Evolutionary conservation across 2,888 invertebrate species (phyloP).

Genomic region (Cephus pygmeus): DNA sequence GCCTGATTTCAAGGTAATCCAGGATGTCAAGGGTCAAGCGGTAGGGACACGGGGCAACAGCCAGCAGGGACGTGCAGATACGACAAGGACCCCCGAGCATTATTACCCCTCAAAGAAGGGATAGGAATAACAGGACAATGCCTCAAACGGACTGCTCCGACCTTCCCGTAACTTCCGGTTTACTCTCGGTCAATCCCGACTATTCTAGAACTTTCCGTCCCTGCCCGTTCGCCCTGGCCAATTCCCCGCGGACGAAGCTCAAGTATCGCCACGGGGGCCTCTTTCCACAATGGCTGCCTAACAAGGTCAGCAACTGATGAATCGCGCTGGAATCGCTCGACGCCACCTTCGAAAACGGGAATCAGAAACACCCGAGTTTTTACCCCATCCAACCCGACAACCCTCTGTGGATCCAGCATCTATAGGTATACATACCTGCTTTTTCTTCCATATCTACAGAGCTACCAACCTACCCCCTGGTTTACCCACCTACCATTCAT

Average conservation of each 20-base stretch:
- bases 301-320: conserved; percentile 59
- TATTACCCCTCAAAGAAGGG: conserved; percentile 51
- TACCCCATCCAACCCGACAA: no score
- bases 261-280: conserved; percentile 48
- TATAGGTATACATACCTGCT: no score
- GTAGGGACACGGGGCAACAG: neutral
- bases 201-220: no score
- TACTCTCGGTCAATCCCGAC: conserved; percentile 32
- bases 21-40: no score
- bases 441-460: no score
- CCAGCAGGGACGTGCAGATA: conserved; percentile 39
- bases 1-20: no score
- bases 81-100: conserved; percentile 47
- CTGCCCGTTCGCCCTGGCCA: no score
- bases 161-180: conserved; percentile 29
- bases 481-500: no score
- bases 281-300: conserved; percentile 48
- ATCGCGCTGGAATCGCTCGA: conserved; percentile 37
- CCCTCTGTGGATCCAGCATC: no score
- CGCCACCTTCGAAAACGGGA: no score
- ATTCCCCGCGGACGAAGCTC: conserved; percentile 37
- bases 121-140: conserved; percentile 48
- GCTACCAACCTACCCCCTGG: no score
- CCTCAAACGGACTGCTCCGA: conserved; percentile 12
- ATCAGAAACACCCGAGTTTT: no score